Percentiles rank a stretch among this genome's conserved stretches.
These are phyloP conservation scores for Leptopilina drosophilae DNA, from an alignment of 2,888 invertebrate genomes.

Conservation along the genomic window DNA sequence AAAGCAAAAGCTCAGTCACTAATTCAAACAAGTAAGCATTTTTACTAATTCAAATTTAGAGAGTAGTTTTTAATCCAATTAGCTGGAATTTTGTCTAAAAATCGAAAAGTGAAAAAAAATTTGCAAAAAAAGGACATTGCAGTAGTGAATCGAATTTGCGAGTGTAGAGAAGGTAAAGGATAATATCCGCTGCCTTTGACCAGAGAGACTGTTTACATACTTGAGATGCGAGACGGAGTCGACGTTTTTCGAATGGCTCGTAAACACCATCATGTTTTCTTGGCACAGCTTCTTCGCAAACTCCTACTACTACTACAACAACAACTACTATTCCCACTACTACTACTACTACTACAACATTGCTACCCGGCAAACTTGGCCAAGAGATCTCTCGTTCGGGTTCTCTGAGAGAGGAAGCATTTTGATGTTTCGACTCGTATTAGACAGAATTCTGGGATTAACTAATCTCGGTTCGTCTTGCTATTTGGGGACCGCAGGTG, in stretches of 20 bases:
- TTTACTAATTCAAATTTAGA: too few species aligned
- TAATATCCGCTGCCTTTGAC: slow-evolving; percentile 37
- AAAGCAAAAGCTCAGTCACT: too few species aligned
- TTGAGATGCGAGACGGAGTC: slow-evolving; percentile 58
- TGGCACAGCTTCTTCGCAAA: slow-evolving; percentile 59
- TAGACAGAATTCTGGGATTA: slow-evolving; percentile 38
- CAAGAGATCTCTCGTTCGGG: slow-evolving; percentile 55
- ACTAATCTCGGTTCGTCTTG: slow-evolving; percentile 17
- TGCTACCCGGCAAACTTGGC: slow-evolving; percentile 50
- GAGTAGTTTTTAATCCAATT: too few species aligned
- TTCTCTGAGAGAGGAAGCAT: slow-evolving; percentile 53
- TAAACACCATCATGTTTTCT: slow-evolving; percentile 68
- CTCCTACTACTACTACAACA: slow-evolving; percentile 43
- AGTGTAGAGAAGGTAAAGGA: too few species aligned
- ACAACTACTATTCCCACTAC: too few species aligned
- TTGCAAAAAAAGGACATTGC: too few species aligned
- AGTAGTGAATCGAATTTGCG: too few species aligned
- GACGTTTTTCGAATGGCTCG: slow-evolving; percentile 73
- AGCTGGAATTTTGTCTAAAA: too few species aligned
- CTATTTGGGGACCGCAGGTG: slow-evolving; percentile 22
- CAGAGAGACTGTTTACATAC: slow-evolving; percentile 54
- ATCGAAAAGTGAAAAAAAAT: too few species aligned
- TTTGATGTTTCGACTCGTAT: slow-evolving; percentile 47
- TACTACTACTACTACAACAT: too few species aligned
- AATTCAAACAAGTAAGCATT: too few species aligned